A percentile compares a stretch with the other conserved stretches of the same genome.
Conservation (phyloP, 2,888 invertebrate species). For the Yponomeuta cagnagella region DNA sequence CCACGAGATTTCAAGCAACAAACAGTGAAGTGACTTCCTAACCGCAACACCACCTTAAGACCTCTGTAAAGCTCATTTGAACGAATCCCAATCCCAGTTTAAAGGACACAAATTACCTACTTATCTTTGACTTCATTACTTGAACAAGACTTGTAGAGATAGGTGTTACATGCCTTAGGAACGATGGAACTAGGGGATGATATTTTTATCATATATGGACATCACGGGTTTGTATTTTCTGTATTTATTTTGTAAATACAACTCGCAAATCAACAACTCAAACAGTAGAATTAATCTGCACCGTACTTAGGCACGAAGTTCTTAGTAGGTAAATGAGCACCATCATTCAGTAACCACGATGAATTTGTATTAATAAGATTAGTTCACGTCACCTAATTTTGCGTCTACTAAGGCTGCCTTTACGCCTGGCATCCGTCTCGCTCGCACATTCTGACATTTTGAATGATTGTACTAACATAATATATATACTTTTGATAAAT, state of each 20-base stretch:
- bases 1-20: conserved; percentile 33
- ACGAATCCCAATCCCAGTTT: not conserved
- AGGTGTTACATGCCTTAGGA: conserved; percentile 21
- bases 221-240: conserved; percentile 58
- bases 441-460: too few relatives aligned
- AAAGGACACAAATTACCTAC: not conserved
- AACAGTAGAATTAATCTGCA: conserved; percentile 15
- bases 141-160: too few relatives aligned
- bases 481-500: too few relatives aligned
- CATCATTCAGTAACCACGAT: too few relatives aligned
- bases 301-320: too few relatives aligned
- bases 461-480: too few relatives aligned
- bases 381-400: too few relatives aligned
- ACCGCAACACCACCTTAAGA: not conserved
- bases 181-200: conserved; percentile 66
- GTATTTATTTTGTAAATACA: conserved; percentile 11
- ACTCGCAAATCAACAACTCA: not conserved
- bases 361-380: too few relatives aligned
- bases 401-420: too few relatives aligned
- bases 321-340: not conserved
- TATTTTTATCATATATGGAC: conserved; percentile 56
- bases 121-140: not conserved
- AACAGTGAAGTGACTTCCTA: conserved; percentile 36
- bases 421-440: too few relatives aligned
- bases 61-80: not conserved